phyloP scores from a whole-genome alignment of 2,888 invertebrate species.

The Petrolisthes cinctipes region DNA sequence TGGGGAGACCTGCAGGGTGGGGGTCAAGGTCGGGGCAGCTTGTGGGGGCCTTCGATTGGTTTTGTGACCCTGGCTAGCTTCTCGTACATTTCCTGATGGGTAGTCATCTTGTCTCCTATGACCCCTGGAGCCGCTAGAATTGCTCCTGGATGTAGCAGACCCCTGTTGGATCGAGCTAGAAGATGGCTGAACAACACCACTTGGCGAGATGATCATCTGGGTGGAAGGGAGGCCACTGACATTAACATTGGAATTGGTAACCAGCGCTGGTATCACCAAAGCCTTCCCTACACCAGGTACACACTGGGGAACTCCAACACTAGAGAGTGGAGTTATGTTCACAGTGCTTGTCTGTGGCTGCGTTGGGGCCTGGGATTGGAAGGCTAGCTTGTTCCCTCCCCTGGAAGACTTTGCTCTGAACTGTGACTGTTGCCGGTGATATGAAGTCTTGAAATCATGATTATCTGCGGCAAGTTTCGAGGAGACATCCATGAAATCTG shows the following conservation, averaged over 20 bases:
- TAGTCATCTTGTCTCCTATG: background rate
- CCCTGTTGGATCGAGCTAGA: background rate
- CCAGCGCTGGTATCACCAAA: conserved; percentile 52
- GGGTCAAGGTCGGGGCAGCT: background rate
- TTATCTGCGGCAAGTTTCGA: conserved; percentile 20
- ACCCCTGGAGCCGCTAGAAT: background rate
- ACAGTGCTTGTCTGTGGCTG: conserved; percentile 21
- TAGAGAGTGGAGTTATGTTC: conserved; percentile 57
- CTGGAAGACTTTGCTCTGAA: conserved; percentile 33
- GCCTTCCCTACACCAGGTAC: conserved; percentile 58
- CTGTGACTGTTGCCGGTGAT: conserved; percentile 13
- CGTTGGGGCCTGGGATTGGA: background rate
- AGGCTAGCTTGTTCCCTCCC: background rate
- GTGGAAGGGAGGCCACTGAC: conserved; percentile 33
- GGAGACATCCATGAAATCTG: conserved; percentile 40
- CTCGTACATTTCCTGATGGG: background rate
- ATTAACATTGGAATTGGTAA: conserved; percentile 30
- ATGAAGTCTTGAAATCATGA: background rate
- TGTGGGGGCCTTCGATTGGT: background rate
- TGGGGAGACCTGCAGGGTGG: background rate
- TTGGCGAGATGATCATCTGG: conserved; percentile 31
- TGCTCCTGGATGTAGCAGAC: background rate
- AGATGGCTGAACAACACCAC: conserved; percentile 14
- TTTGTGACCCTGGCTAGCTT: background rate
- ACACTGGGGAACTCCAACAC: conserved; percentile 32